Evolutionary conservation across 1,140 invertebrate genomes (phyloP).

Genomic region (Solenopsis fugax): DNA sequence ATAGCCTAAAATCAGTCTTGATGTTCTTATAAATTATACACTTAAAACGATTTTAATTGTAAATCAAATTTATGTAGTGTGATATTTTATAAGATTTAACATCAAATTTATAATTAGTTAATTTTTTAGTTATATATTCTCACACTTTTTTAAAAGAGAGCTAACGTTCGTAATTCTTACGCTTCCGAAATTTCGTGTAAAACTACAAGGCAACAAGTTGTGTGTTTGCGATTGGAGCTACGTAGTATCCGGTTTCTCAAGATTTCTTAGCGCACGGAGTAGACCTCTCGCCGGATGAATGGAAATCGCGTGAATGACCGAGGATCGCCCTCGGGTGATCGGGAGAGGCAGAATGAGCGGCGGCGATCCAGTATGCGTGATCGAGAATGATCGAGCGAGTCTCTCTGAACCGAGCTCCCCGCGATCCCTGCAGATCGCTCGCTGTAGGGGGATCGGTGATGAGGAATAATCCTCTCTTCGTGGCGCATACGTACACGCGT

Average conservation of each 20-base stretch:
- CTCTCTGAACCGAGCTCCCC: constrained; percentile 49
- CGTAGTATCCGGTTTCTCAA: constrained; percentile 24
- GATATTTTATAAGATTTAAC: background rate
- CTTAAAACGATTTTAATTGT: background rate
- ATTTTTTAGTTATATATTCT: background rate
- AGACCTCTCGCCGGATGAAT: constrained; percentile 74
- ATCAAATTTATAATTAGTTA: background rate
- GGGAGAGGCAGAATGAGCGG: constrained; percentile 68
- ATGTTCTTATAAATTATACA: background rate
- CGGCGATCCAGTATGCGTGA: constrained; percentile 68
- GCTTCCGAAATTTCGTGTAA: background rate
- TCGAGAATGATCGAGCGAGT: constrained; percentile 71
- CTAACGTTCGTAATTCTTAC: background rate
- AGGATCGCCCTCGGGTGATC: constrained; percentile 62
- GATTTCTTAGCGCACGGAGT: background rate
- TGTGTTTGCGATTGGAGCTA: constrained; percentile 11
- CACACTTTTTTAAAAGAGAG: background rate
- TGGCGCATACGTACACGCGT: constrained; percentile 37
- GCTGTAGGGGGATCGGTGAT: constrained; percentile 55
- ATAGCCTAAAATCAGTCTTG: background rate
- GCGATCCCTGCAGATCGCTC: constrained; percentile 32
- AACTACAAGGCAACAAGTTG: background rate
- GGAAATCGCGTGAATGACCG: constrained; percentile 82
- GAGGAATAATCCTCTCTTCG: constrained; percentile 59
- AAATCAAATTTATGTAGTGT: background rate